phyloP scores from a whole-genome alignment of 2,888 invertebrate genomes.

The Agriopis marginaria region DNA sequence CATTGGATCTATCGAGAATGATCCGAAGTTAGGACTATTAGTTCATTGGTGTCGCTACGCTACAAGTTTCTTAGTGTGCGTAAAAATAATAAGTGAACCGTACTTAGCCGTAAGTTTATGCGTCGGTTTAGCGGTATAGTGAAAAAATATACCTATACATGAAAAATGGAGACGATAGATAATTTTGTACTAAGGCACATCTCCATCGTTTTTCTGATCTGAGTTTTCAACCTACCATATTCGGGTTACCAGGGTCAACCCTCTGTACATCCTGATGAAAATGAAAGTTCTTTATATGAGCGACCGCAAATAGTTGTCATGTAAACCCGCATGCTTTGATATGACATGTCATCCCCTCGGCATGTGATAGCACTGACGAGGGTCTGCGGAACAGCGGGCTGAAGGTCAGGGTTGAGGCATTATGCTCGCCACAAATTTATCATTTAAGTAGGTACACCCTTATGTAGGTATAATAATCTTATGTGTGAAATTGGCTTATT shows the following conservation, averaged over 20 bases:
- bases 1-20: too few species aligned
- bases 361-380: slow-evolving; percentile 19
- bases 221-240: neutral
- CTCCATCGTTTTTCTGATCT: neutral
- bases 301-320: slow-evolving; percentile 13
- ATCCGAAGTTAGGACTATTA: too few species aligned
- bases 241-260: neutral
- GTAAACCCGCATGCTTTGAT: slow-evolving; percentile 15
- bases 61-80: too few species aligned
- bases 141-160: too few species aligned
- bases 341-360: slow-evolving; percentile 17
- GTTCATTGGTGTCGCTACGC: too few species aligned
- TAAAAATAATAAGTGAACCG: too few species aligned
- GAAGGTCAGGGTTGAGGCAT: slow-evolving; percentile 19
- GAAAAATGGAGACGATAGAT: too few species aligned
- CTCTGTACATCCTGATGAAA: neutral
- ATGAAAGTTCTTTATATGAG: slow-evolving; percentile 5
- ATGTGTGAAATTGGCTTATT: neutral
- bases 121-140: too few species aligned
- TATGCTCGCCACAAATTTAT: slow-evolving; percentile 20
- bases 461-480: neutral
- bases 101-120: too few species aligned
- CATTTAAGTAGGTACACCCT: slow-evolving; percentile 14
- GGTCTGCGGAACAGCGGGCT: slow-evolving; percentile 10
- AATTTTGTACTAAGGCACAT: too few species aligned